Percentiles rank a stretch among this genome's conserved stretches.
Evolutionary conservation across 1,140 invertebrate genomes (phyloP).

Genomic region (Sesamia nonagrioides): DNA sequence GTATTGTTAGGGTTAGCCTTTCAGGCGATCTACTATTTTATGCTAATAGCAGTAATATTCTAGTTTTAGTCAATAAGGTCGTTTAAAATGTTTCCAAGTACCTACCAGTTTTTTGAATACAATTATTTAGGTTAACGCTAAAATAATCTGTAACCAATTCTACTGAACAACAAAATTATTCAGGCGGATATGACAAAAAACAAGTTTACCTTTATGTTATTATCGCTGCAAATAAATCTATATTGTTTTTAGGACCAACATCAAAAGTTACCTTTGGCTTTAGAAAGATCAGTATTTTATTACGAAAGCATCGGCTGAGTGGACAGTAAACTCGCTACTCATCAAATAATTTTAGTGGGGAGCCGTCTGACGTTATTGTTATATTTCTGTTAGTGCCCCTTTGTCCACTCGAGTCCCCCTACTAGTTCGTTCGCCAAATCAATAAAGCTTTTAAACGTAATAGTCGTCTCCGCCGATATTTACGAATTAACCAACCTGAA

Average conservation of each 20-base stretch:
- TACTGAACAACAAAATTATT: not conserved
- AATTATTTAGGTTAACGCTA: not conserved
- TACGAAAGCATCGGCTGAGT: not conserved
- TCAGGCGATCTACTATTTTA: conserved; percentile 25
- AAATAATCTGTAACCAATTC: not conserved
- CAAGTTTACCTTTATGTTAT: too few relatives aligned
- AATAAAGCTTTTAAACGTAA: conserved; percentile 75
- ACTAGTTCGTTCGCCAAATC: conserved; percentile 62
- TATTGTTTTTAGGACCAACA: not conserved
- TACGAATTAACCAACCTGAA: conserved; percentile 29
- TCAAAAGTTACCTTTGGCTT: not conserved
- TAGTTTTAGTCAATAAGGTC: not conserved
- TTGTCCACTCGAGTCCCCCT: conserved; percentile 49
- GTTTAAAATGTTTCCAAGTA: too few relatives aligned
- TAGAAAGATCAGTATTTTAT: not conserved
- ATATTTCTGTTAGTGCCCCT: conserved; percentile 7
- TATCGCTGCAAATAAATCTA: not conserved
- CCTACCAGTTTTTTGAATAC: not conserved
- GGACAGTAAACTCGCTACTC: conserved; percentile 14
- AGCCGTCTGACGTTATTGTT: conserved; percentile 4
- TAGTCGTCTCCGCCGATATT: conserved; percentile 49
- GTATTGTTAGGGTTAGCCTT: conserved; percentile 40
- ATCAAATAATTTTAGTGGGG: not conserved
- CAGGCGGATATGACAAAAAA: too few relatives aligned
- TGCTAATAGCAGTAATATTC: not conserved